Conservation (phyloP, 2,113 vertebrate species). For the Brachyistius frenatus region DNA sequence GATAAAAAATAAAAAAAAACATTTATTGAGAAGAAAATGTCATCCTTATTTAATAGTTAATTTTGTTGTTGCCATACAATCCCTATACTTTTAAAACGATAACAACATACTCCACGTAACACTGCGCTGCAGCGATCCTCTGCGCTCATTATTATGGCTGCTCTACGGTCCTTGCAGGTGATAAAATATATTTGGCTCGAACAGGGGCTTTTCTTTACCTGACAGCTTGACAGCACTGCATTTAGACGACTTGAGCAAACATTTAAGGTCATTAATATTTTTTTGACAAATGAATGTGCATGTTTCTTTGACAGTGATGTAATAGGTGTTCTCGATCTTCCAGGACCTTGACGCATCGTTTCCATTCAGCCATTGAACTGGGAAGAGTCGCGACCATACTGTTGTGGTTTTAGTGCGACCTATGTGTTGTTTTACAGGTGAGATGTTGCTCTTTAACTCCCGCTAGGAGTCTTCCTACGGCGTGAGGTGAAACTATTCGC, state of each 20-base stretch:
- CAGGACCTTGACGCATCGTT: constrained; percentile 77
- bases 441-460: constrained; percentile 38
- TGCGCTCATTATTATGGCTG: constrained; percentile 26
- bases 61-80: too few relatives aligned
- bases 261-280: rapidly evolving
- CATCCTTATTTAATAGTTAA: too few relatives aligned
- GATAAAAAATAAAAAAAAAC: background rate
- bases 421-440: constrained; percentile 11
- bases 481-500: constrained; percentile 30
- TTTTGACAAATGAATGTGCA: rapidly evolving
- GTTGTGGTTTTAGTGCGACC: constrained; percentile 62
- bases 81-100: background rate
- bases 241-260: rapidly evolving
- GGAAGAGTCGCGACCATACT: constrained; percentile 50
- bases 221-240: rapidly evolving
- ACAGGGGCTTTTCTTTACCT: rapidly evolving
- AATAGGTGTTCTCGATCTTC: constrained; percentile 19
- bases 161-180: constrained; percentile 56
- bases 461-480: constrained; percentile 26
- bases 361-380: constrained; percentile 76
- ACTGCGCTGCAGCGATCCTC: constrained; percentile 12
- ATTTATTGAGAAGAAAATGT: background rate
- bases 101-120: background rate
- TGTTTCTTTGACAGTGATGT: background rate
- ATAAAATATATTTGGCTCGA: background rate